These are phyloP conservation scores for Panzeria rudis DNA, from an alignment of 2,888 invertebrate genomes.

Conservation along the genomic window DNA sequence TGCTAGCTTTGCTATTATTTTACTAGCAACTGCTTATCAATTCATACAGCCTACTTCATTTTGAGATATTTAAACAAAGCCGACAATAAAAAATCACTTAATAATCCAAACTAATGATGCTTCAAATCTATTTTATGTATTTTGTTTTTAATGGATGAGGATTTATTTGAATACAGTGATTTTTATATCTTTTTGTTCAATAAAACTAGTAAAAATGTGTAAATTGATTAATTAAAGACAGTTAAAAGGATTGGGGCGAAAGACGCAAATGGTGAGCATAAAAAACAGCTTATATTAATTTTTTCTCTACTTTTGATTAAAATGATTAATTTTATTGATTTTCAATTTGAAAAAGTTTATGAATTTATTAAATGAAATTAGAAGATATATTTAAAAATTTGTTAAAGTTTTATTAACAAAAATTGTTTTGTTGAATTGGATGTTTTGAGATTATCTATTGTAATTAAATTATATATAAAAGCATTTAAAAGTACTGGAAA, in stretches of 20 bases:
- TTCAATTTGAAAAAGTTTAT: slow-evolving; percentile 45
- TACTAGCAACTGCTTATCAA: background rate
- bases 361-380: slow-evolving; percentile 20
- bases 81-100: slow-evolving; percentile 59
- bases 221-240: slow-evolving; percentile 67
- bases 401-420: too few species aligned
- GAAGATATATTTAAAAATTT: background rate
- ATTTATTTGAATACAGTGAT: slow-evolving; percentile 17
- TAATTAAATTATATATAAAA: too few species aligned
- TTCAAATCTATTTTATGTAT: slow-evolving; percentile 38
- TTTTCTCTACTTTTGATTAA: slow-evolving; percentile 34
- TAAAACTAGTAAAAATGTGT: slow-evolving; percentile 58
- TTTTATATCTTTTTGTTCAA: slow-evolving; percentile 11
- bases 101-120: slow-evolving; percentile 69
- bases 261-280: background rate
- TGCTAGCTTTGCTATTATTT: background rate
- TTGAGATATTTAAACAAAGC: slow-evolving; percentile 26
- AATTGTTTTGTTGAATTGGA: too few species aligned
- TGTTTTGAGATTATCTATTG: too few species aligned
- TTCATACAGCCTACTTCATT: background rate
- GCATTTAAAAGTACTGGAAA: too few species aligned
- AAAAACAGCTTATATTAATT: background rate
- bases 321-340: slow-evolving; percentile 56
- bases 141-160: slow-evolving; percentile 21
- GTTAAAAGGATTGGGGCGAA: slow-evolving; percentile 16